These are phyloP conservation scores for Neopipo cinnamomea DNA, from an alignment of 2,113 vertebrate genomes.

Conservation along the genomic window DNA sequence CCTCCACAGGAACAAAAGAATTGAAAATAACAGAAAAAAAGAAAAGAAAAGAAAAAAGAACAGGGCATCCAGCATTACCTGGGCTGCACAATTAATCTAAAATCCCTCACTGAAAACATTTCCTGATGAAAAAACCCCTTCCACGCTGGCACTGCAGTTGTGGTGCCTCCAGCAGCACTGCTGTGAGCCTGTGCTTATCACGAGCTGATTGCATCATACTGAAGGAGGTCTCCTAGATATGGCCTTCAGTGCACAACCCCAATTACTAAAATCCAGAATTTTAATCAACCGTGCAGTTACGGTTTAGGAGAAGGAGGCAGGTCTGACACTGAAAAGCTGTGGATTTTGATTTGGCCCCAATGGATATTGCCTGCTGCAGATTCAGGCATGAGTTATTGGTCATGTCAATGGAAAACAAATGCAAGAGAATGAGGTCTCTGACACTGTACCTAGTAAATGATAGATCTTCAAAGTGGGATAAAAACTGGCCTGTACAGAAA, in stretches of 20 bases:
- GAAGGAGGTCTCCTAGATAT: neutral
- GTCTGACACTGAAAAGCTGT: neutral
- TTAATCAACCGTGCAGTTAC: neutral
- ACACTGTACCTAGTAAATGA: neutral
- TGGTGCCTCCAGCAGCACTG: neutral
- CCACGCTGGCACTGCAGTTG: neutral
- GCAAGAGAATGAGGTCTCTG: neutral
- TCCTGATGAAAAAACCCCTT: neutral
- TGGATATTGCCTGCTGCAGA: neutral
- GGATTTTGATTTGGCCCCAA: neutral
- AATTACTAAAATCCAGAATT: neutral
- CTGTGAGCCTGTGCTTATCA: rapidly evolving
- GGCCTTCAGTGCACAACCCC: neutral
- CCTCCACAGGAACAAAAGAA: neutral
- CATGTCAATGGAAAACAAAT: neutral
- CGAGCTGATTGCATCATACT: neutral
- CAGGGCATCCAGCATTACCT: neutral
- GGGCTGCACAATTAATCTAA: neutral
- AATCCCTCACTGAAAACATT: neutral
- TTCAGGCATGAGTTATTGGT: neutral
- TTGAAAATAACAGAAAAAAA: neutral
- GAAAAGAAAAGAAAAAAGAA: neutral
- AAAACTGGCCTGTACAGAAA: neutral
- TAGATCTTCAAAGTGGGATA: neutral
- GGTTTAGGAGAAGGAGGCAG: neutral